Evolutionary conservation across 2,888 invertebrate genomes (phyloP).

Genomic region (Pasiphila rectangulata): DNA sequence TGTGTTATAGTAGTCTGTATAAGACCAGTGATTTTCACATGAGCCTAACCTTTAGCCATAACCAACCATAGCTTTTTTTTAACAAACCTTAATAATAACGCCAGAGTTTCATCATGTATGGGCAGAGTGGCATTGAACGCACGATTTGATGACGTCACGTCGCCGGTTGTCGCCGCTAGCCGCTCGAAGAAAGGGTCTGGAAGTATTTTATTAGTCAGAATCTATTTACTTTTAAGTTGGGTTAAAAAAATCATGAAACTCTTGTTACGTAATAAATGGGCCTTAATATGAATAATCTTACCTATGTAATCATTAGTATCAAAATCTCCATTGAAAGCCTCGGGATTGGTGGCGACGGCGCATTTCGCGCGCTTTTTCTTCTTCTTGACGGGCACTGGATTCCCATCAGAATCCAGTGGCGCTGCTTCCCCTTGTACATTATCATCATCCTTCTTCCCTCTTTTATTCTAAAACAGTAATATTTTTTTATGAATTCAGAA

Average conservation of each 20-base stretch:
- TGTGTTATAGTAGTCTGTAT: no score
- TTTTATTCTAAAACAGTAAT: constrained; percentile 63
- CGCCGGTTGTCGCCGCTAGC: constrained; percentile 80
- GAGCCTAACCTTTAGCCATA: no score
- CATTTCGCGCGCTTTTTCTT: constrained; percentile 69
- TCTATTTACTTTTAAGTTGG: no score
- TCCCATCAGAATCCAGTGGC: constrained; percentile 54
- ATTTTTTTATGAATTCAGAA: no score
- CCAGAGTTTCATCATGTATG: constrained; percentile 67
- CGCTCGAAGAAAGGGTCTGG: constrained; percentile 83
- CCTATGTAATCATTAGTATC: constrained; percentile 70
- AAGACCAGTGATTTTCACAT: no score
- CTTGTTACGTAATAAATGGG: neutral
- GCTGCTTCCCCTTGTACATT: constrained; percentile 56
- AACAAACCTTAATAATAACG: constrained; percentile 63
- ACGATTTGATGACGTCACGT: constrained; percentile 82
- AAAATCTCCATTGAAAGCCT: constrained; percentile 68
- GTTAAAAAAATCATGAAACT: no score
- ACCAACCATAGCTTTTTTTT: no score
- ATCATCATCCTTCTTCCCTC: constrained; percentile 73
- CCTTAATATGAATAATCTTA: constrained; percentile 30
- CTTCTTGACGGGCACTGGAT: constrained; percentile 51
- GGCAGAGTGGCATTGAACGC: constrained; percentile 82
- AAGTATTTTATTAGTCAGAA: no score
- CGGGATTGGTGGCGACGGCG: constrained; percentile 64